phyloP scores from a whole-genome alignment of 2,888 invertebrate species.

The Melieria omissa region DNA sequence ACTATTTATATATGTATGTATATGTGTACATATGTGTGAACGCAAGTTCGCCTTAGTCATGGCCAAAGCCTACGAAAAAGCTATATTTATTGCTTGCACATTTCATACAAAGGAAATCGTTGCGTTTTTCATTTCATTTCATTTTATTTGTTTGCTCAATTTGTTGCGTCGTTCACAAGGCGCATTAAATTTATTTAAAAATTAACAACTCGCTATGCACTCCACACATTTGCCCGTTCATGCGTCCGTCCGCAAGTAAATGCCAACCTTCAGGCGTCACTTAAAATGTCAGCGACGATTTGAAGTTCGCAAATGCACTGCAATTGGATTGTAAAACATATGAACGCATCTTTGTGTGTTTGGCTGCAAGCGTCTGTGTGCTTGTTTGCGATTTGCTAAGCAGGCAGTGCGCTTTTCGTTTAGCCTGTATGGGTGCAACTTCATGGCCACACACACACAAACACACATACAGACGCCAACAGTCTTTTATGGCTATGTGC shows the following conservation, averaged over 20 bases:
- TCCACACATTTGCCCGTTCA: neutral
- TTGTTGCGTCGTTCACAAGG: neutral
- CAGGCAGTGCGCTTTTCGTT: constrained; percentile 14
- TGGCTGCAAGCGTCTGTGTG: constrained; percentile 1
- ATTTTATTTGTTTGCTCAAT: neutral
- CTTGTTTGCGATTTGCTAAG: constrained; percentile 9
- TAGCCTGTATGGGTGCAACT: constrained; percentile 8
- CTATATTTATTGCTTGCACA: neutral
- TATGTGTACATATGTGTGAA: no score
- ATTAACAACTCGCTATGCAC: constrained; percentile 18
- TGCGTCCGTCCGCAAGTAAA: constrained; percentile 7
- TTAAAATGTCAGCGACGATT: constrained; percentile 43
- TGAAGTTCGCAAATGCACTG: constrained; percentile 42
- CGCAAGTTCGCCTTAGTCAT: no score
- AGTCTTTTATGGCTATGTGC: neutral
- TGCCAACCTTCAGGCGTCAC: constrained; percentile 41
- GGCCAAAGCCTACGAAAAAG: no score
- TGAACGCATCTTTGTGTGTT: no score
- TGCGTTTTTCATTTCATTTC: neutral
- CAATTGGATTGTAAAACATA: neutral
- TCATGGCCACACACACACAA: constrained; percentile 20
- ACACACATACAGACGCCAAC: neutral
- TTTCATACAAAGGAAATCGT: neutral
- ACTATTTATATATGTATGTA: no score
- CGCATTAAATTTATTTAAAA: neutral